These are phyloP conservation scores for Drosophila peninsularis DNA, from an alignment of 2,888 invertebrate genomes.

Conservation along the genomic window DNA sequence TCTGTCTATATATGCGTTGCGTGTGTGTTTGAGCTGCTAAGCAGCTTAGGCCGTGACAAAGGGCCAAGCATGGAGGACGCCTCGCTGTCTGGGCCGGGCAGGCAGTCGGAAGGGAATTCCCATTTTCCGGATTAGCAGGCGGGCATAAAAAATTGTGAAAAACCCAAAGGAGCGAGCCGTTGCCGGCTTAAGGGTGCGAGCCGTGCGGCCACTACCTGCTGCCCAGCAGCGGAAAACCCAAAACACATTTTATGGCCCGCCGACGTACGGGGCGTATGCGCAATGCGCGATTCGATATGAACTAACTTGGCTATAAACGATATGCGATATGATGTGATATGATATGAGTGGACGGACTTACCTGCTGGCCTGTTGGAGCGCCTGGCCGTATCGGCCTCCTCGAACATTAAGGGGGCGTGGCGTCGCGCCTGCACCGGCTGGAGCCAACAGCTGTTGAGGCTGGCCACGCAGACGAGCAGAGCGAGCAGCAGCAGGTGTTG, in stretches of 20 bases:
- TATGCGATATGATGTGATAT: background rate
- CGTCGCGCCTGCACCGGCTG: slow-evolving; percentile 83
- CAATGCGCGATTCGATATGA: slow-evolving; percentile 37
- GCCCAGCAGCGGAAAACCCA: slow-evolving; percentile 18
- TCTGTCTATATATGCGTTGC: background rate
- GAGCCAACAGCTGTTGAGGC: slow-evolving; percentile 47
- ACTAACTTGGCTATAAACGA: background rate
- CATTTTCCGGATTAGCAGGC: slow-evolving; percentile 72
- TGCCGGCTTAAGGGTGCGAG: slow-evolving; percentile 74
- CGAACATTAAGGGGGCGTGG: slow-evolving; percentile 88
- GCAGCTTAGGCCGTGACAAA: slow-evolving; percentile 47
- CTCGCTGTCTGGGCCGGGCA: slow-evolving; percentile 45
- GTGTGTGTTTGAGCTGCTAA: slow-evolving; percentile 18
- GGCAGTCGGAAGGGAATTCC: slow-evolving; percentile 77
- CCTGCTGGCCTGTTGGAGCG: slow-evolving; percentile 89
- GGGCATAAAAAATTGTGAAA: slow-evolving; percentile 42
- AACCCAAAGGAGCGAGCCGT: slow-evolving; percentile 11
- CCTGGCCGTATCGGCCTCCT: slow-evolving; percentile 88
- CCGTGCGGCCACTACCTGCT: slow-evolving; percentile 38
- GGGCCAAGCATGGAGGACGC: slow-evolving; percentile 35
- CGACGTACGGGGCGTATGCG: slow-evolving; percentile 63
- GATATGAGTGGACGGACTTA: slow-evolving; percentile 84
- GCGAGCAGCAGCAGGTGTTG: slow-evolving; percentile 73
- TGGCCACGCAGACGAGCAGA: slow-evolving; percentile 63
- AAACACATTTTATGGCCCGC: slow-evolving; percentile 8